A percentile compares a stretch with the other conserved stretches of the same genome.
phyloP scores from a whole-genome alignment of 1,140 invertebrate genomes.

The Schlechtendalia chinensis region DNA sequence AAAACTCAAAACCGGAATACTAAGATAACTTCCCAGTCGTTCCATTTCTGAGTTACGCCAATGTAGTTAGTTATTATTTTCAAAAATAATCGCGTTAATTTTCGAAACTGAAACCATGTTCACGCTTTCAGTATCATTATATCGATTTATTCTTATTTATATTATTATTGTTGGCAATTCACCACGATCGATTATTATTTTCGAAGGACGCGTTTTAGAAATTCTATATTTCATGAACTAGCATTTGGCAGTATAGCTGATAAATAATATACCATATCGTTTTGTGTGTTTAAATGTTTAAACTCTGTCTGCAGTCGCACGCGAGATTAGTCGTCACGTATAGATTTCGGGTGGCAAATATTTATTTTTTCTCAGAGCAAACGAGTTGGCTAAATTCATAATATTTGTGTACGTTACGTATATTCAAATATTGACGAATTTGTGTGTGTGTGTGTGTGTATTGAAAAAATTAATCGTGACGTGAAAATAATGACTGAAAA shows the following conservation, averaged over 20 bases:
- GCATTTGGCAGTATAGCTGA: neutral
- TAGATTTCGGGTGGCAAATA: neutral
- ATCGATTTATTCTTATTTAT: neutral
- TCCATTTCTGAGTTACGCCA: too few species aligned
- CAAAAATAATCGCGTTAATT: neutral
- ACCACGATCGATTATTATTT: conserved; percentile 4
- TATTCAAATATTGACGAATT: too few species aligned
- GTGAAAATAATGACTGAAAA: too few species aligned
- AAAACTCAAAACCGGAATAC: too few species aligned
- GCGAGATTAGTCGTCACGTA: neutral
- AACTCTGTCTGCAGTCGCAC: neutral
- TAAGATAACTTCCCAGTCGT: too few species aligned
- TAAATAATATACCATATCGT: neutral
- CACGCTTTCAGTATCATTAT: conserved; percentile 15
- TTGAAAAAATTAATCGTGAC: too few species aligned
- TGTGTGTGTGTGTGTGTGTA: too few species aligned
- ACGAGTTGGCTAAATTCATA: neutral
- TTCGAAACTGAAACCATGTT: neutral
- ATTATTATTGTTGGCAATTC: conserved; percentile 3
- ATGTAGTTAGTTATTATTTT: too few species aligned
- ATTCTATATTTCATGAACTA: neutral
- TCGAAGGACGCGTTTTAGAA: conserved; percentile 22
- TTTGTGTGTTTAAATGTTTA: neutral
- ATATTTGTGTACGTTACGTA: too few species aligned
- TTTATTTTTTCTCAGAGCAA: conserved; percentile 4